Base-by-base conservation (phyloP, 2,888 invertebrate genomes). In the Sphecodes monilicornis region DNA sequence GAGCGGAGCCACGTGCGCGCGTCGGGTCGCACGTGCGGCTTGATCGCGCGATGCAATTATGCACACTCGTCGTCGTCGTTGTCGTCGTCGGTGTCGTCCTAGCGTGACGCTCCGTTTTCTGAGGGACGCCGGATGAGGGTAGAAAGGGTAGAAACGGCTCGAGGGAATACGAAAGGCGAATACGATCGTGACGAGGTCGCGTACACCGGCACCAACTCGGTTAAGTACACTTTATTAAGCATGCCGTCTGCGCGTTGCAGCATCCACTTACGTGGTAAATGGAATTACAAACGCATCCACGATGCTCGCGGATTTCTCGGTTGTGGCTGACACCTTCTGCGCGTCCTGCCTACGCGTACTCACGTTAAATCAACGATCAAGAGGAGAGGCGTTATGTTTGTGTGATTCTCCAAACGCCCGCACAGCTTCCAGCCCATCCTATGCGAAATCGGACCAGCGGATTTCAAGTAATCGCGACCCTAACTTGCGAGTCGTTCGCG, bases 201-300 rank as follows among this genome's bases (percentile, higher is more conserved):
- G 87, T 78, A 84, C 57, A 54, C 87, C 78, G 87, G 87, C 70
- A 32, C 84, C 88, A 78, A 85, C 89, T 87, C 84, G 85, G 86
- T 90, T 88, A 91, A 91, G 89, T 90, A 91, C 91, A 92, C 92
- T 92, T 92, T 91, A 93, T 93, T 93, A 92, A 92, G 89, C 90
- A 91, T 88, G 91, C 91, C 90, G 90, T 91, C 90, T 90, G 88
- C 87, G 86, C 90, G 91, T 90, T 87, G 86, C 91, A 84, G 88
- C 87, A 86, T 89, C 89, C 91, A 91, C 91, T 93, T 92, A 91
- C 87, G 87, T 80, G 91, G 86, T 91, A 93, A 92, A 88, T 92
- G 91, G 92, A 92, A 92, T 92, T 92, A 93, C 91, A 92, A 92
- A 93, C 91, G 92, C 92, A 91, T 91, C 92, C 89, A 73, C 75